phyloP scores from a whole-genome alignment of 2,888 invertebrate species.

The Lasioglossum malachurum region DNA sequence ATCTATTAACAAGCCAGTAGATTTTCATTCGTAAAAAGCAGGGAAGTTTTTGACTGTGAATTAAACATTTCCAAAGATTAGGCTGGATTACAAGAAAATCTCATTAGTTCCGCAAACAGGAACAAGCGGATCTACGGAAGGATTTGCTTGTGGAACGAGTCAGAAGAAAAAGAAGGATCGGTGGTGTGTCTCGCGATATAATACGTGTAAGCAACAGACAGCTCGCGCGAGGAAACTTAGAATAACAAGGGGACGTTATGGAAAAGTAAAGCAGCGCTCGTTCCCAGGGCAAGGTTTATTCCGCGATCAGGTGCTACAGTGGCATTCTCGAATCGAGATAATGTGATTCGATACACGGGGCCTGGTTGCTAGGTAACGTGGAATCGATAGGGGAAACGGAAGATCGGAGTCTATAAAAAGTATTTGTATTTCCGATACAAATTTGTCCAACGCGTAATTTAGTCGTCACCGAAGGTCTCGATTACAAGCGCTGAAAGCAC shows the following conservation, averaged over 20 bases:
- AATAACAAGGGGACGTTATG: conserved; percentile 56
- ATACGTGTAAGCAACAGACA: conserved; percentile 50
- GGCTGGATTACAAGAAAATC: neutral
- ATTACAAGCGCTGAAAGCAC: neutral
- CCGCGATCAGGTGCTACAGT: conserved; percentile 54
- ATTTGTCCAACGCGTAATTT: conserved; percentile 36
- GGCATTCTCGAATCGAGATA: conserved; percentile 69
- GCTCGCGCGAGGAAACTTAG: conserved; percentile 43
- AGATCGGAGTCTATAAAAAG: conserved; percentile 46
- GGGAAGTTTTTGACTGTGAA: neutral
- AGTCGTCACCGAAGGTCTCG: neutral
- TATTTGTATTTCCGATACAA: conserved; percentile 38
- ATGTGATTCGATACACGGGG: conserved; percentile 59
- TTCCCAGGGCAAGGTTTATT: conserved; percentile 49
- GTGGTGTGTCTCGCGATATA: neutral
- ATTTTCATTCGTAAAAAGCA: neutral
- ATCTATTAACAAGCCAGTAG: neutral
- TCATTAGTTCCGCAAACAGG: neutral
- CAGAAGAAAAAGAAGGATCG: conserved; percentile 21
- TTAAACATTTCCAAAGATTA: neutral
- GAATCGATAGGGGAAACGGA: conserved; percentile 60
- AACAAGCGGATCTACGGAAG: conserved; percentile 27
- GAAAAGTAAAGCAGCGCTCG: conserved; percentile 48
- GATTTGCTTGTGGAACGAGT: conserved; percentile 49
- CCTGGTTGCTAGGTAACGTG: conserved; percentile 53